A percentile compares a stretch with the other conserved stretches of the same genome.
Conservation (phyloP, 1,140 invertebrate genomes). For the Cherax destructor region DNA sequence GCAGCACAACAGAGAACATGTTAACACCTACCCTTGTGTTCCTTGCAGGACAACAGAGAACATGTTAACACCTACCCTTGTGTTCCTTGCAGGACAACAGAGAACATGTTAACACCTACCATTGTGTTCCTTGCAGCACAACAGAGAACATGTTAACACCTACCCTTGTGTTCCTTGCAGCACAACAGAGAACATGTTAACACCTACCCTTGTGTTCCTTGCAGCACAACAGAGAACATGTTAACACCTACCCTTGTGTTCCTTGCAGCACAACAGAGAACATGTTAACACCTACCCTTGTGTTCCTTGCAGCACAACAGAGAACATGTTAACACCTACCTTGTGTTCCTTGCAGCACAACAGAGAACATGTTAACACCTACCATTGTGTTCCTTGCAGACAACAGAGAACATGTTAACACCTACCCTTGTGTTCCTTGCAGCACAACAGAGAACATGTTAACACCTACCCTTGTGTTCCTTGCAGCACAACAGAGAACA, state of each 20-base stretch:
- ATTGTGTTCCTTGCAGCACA: constrained; percentile 48
- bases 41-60: constrained; percentile 59
- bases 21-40: neutral
- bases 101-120: neutral
- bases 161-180: constrained; percentile 34
- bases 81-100: constrained; percentile 59
- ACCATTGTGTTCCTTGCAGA: constrained; percentile 41
- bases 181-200: constrained; percentile 26
- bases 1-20: constrained; percentile 54
- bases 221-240: constrained; percentile 54
- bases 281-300: neutral
- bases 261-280: constrained; percentile 59
- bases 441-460: constrained; percentile 52
- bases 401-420: constrained; percentile 18
- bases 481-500: constrained; percentile 57
- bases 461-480: neutral
- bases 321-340: neutral
- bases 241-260: neutral
- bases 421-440: neutral
- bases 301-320: constrained; percentile 59
- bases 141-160: constrained; percentile 2
- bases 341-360: constrained; percentile 58
- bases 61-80: neutral
- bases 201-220: neutral
- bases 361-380: neutral